Percentiles rank a stretch among this genome's conserved stretches.
Evolutionary conservation across 2,888 invertebrate genomes (phyloP).

Genomic region (Rhabditoides inermis): DNA sequence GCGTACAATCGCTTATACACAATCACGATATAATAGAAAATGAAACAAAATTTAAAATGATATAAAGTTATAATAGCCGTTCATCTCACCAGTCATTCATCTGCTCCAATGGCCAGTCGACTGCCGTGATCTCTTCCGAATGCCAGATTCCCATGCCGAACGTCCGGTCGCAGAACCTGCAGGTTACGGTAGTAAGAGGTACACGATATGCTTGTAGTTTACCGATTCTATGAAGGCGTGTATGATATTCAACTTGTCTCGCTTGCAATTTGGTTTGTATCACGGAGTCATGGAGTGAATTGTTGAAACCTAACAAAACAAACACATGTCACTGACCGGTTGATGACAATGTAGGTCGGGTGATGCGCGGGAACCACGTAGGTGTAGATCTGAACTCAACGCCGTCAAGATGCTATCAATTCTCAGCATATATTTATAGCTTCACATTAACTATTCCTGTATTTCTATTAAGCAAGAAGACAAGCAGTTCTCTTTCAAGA

Average conservation of each 20-base stretch:
- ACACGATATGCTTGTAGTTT: background rate
- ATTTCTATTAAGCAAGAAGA: no score
- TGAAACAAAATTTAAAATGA: no score
- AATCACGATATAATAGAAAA: slow-evolving; percentile 1
- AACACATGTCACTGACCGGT: slow-evolving; percentile 12
- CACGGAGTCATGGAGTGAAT: no score
- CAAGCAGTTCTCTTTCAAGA: no score
- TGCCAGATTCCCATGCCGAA: slow-evolving; percentile 37
- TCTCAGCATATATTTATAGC: no score
- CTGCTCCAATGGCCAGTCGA: slow-evolving; percentile 12
- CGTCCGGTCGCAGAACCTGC: slow-evolving; percentile 36
- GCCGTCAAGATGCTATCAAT: no score
- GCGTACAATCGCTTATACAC: slow-evolving; percentile 2
- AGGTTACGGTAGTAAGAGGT: slow-evolving; percentile 3
- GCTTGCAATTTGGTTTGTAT: no score
- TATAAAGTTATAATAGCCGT: no score
- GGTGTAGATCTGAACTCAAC: slow-evolving; percentile 22
- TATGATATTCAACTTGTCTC: background rate
- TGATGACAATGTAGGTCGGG: slow-evolving; percentile 26
- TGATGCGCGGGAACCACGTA: slow-evolving; percentile 19
- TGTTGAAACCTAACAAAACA: background rate
- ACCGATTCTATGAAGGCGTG: background rate
- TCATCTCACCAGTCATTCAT: slow-evolving; percentile 23
- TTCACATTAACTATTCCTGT: no score
- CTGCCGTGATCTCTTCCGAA: slow-evolving; percentile 12